These are phyloP conservation scores for Spialia ferax DNA, from an alignment of 2,888 invertebrate genomes.

Conservation along the genomic window DNA sequence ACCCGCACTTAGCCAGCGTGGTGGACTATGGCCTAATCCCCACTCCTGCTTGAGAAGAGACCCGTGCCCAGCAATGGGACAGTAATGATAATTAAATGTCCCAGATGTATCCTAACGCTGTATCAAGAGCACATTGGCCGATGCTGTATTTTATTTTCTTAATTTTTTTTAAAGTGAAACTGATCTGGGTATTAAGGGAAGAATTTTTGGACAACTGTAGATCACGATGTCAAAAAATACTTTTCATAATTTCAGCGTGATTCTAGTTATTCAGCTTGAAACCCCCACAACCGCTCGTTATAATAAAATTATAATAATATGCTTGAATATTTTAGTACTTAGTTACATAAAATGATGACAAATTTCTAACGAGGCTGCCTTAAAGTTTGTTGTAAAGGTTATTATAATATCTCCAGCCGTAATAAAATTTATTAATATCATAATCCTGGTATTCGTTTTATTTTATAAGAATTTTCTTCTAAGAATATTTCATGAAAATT, in stretches of 20 bases:
- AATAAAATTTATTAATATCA: conserved; percentile 8
- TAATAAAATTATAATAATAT: conserved; percentile 23
- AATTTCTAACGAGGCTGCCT: conserved; percentile 22
- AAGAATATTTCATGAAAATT: neutral
- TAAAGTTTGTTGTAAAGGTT: conserved; percentile 22
- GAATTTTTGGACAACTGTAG: too few species aligned
- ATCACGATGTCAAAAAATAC: too few species aligned
- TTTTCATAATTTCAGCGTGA: neutral
- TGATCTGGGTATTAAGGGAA: too few species aligned
- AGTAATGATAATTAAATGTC: too few species aligned
- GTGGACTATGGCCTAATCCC: too few species aligned
- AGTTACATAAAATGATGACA: conserved; percentile 30
- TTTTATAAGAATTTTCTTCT: neutral
- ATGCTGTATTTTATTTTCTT: too few species aligned
- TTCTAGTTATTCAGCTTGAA: neutral
- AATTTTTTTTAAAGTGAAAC: too few species aligned
- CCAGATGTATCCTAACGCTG: too few species aligned
- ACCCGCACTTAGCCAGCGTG: too few species aligned
- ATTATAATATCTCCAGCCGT: conserved; percentile 15
- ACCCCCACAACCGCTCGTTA: neutral
- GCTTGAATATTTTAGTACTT: conserved; percentile 3
- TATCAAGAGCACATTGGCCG: too few species aligned
- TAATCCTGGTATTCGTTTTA: conserved; percentile 11
- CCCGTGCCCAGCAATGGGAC: too few species aligned
- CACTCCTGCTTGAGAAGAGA: too few species aligned